Evolutionary conservation across 1,140 invertebrate genomes (phyloP).

Genomic region (Procambarus virginalis): DNA sequence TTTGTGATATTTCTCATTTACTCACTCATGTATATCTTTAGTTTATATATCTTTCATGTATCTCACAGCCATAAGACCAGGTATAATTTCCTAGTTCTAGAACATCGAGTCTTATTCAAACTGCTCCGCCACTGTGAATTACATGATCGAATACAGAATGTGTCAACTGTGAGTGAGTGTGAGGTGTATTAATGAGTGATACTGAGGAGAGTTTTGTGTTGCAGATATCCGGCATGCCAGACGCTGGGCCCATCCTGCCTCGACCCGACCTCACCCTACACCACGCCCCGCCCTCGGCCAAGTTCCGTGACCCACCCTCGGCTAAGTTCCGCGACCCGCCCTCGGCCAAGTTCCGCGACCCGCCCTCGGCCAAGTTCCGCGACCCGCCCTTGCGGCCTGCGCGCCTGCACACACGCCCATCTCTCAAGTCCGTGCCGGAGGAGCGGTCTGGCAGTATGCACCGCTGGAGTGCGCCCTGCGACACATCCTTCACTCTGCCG

Average conservation of each 20-base stretch:
- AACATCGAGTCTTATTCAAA: too few relatives aligned
- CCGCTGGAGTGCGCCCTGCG: neutral
- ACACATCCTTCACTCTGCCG: neutral
- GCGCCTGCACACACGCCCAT: neutral
- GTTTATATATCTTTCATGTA: too few relatives aligned
- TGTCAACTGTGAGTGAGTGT: too few relatives aligned
- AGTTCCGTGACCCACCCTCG: neutral
- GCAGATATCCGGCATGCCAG: constrained; percentile 46
- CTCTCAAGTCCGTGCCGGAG: neutral
- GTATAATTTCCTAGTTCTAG: too few relatives aligned
- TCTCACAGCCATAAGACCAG: too few relatives aligned
- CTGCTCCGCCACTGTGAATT: too few relatives aligned
- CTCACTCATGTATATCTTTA: too few relatives aligned
- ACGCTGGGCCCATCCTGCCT: constrained; percentile 38
- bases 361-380: too few relatives aligned
- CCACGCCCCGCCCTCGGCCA: constrained; percentile 42
- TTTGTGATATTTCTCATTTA: too few relatives aligned
- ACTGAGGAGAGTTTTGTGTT: neutral
- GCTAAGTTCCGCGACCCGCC: neutral
- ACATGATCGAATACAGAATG: too few relatives aligned
- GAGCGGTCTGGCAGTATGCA: neutral
- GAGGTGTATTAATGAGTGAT: neutral
- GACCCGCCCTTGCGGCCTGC: too few relatives aligned
- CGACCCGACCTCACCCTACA: constrained; percentile 57
- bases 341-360: constrained; percentile 31